Percentiles rank a stretch among this genome's conserved stretches.
Conservation (phyloP, 2,797 vertebrate species). For the Selene dorsalis region DNA sequence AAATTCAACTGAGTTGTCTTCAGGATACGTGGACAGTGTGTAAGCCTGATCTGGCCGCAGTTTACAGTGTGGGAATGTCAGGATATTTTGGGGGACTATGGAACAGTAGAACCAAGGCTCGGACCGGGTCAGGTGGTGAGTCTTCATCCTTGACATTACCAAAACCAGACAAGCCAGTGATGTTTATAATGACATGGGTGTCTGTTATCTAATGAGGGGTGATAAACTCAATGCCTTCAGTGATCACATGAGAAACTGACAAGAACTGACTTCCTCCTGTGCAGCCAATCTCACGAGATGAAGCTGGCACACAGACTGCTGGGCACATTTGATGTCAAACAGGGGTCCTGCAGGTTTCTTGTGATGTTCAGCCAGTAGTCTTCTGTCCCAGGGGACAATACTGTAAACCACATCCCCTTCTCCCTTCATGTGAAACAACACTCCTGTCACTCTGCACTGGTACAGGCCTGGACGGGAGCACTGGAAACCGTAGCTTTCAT, state of each 20-base stretch:
- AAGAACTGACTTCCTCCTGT: conserved; percentile 6
- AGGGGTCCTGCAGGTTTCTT: conserved; percentile 66
- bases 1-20: conserved; percentile 9
- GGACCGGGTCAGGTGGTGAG: no score
- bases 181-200: no score
- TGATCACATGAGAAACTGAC: conserved; percentile 14
- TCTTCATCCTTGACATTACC: no score
- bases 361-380: conserved; percentile 20
- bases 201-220: no score
- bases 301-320: conserved; percentile 43
- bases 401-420: conserved; percentile 53
- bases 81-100: no score
- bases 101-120: no score
- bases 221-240: no score
- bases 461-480: conserved; percentile 37
- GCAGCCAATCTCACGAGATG: conserved; percentile 56
- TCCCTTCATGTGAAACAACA: conserved; percentile 61
- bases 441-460: conserved; percentile 54
- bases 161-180: no score
- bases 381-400: conserved; percentile 43
- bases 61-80: conserved; percentile 29
- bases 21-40: conserved; percentile 27
- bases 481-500: conserved; percentile 41
- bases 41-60: conserved; percentile 42
- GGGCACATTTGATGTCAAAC: conserved; percentile 54